Percentiles rank a stretch among this genome's conserved stretches.
Evolutionary conservation across 2,113 vertebrate genomes (phyloP).

Genomic region (Oenanthe oenanthe): DNA sequence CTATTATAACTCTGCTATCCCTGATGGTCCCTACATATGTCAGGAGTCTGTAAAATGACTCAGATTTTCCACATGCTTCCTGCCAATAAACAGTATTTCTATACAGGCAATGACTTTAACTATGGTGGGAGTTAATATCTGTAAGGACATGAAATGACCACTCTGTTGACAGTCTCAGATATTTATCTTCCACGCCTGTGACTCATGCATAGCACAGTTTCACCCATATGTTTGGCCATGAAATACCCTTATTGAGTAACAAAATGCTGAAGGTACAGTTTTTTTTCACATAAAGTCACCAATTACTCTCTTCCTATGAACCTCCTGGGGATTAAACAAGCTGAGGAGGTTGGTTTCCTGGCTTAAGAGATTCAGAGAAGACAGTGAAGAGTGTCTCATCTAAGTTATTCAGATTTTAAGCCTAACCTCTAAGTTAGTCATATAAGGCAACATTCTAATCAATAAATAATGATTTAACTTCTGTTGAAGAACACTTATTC

Average conservation of each 20-base stretch:
- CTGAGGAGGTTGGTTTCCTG: not conserved
- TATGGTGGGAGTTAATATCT: not conserved
- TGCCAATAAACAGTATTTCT: not conserved
- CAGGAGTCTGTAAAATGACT: not conserved
- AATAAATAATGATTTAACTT: not conserved
- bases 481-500: not conserved
- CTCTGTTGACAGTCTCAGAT: conserved; percentile 21
- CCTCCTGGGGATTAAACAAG: not conserved
- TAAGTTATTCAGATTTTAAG: not conserved
- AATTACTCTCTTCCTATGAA: not conserved
- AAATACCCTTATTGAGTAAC: not conserved
- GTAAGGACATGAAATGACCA: conserved; percentile 32
- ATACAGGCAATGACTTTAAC: not conserved
- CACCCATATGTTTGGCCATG: not conserved
- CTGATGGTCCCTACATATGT: not conserved
- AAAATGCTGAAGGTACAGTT: not conserved
- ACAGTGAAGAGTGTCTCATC: not conserved
- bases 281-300: not conserved
- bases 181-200: not conserved
- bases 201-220: not conserved
- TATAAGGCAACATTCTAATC: not conserved
- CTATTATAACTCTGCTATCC: not conserved
- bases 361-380: not conserved
- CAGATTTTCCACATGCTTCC: not conserved
- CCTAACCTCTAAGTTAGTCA: not conserved